Conservation (phyloP, 2,888 invertebrate genomes). For the Thymelicus lineola region DNA sequence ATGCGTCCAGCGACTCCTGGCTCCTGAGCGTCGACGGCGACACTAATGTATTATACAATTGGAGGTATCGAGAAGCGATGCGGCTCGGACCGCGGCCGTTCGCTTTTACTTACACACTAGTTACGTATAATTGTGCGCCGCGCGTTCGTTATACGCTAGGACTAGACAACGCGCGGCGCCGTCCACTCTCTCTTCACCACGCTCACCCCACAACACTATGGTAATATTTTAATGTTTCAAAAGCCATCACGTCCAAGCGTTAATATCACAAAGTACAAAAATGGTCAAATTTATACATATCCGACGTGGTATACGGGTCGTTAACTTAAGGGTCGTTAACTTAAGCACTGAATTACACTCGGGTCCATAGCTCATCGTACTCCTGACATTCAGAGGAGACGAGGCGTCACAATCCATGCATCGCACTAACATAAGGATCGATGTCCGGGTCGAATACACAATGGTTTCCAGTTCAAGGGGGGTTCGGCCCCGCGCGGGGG, state of each 20-base stretch:
- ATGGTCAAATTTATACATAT: slow-evolving; percentile 1
- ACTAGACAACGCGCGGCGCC: slow-evolving; percentile 69
- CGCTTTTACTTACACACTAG: slow-evolving; percentile 61
- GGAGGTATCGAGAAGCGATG: slow-evolving; percentile 46
- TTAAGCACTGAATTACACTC: background rate
- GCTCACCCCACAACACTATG: slow-evolving; percentile 43
- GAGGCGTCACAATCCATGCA: background rate
- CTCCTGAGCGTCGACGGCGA: slow-evolving; percentile 13
- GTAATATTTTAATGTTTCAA: slow-evolving; percentile 18
- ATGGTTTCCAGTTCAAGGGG: background rate
- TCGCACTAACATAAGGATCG: background rate
- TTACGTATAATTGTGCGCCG: slow-evolving; percentile 77
- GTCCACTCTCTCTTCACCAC: slow-evolving; percentile 37
- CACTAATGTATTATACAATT: slow-evolving; percentile 36
- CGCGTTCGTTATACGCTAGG: slow-evolving; percentile 65
- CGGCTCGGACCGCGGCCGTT: slow-evolving; percentile 51
- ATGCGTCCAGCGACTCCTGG: slow-evolving; percentile 17
- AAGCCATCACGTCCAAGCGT: slow-evolving; percentile 42
- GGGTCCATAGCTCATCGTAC: background rate
- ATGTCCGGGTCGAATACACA: slow-evolving; percentile 6
- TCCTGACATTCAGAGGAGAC: background rate
- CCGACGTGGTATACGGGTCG: background rate
- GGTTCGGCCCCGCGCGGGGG: slow-evolving; percentile 3
- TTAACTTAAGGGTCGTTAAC: background rate
- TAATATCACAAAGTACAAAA: slow-evolving; percentile 27